Percentiles rank a stretch among this genome's conserved stretches.
Conservation (phyloP, 2,797 vertebrate genomes). For the Acanthopagrus latus region DNA sequence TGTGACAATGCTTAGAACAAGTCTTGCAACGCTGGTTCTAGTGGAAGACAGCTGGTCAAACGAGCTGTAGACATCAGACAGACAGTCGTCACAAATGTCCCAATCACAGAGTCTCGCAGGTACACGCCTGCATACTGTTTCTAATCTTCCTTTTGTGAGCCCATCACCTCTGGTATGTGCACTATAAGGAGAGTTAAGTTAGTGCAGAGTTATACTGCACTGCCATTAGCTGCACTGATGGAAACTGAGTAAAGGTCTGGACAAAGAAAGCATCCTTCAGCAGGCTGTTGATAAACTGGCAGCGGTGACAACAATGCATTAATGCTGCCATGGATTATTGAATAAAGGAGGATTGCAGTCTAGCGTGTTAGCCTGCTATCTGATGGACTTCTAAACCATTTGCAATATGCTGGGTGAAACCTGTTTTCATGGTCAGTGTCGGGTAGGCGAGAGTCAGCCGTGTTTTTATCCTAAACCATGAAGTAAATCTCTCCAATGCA, state of each 20-base stretch:
- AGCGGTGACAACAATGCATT: constrained; percentile 47
- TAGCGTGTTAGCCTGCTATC: constrained; percentile 16
- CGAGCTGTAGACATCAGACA: constrained; percentile 54
- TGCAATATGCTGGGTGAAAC: constrained; percentile 23
- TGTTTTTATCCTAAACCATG: constrained; percentile 7
- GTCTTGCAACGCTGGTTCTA: constrained; percentile 53
- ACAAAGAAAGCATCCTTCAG: constrained; percentile 17
- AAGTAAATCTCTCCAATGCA: constrained; percentile 23
- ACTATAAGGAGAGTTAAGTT: constrained; percentile 21
- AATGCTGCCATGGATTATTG: constrained; percentile 37
- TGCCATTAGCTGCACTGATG: constrained; percentile 36
- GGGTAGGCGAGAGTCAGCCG: not conserved
- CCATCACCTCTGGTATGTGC: constrained; percentile 22
- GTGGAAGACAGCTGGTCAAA: constrained; percentile 71
- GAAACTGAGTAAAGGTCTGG: constrained; percentile 40
- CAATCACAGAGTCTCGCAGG: constrained; percentile 32
- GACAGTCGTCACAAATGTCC: constrained; percentile 50
- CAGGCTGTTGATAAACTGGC: constrained; percentile 39
- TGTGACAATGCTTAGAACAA: constrained; percentile 29
- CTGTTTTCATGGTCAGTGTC: constrained; percentile 26
- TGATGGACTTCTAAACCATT: constrained; percentile 39
- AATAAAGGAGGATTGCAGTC: constrained; percentile 50
- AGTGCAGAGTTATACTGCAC: constrained; percentile 7
- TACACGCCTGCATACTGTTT: constrained; percentile 37
- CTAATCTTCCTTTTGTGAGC: constrained; percentile 49